Evolutionary conservation across 2,888 invertebrate species (phyloP).

Genomic region (Prosopocoilus inquinatus): DNA sequence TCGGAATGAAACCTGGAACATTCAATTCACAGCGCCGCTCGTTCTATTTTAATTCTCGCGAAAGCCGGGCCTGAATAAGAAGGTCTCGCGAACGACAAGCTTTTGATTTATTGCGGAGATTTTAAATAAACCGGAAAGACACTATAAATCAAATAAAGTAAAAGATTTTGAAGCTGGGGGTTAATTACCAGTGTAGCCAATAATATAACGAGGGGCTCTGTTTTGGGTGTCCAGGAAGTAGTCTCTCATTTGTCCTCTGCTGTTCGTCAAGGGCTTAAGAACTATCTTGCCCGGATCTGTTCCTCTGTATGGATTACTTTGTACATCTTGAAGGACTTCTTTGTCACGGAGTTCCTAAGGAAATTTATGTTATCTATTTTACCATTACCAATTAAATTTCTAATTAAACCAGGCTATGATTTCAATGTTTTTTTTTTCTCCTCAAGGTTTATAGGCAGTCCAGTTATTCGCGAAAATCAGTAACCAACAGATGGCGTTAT

Average conservation of each 20-base stretch:
- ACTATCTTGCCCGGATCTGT: slow-evolving; percentile 51
- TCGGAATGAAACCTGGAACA: slow-evolving; percentile 59
- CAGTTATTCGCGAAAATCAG: too few relatives aligned
- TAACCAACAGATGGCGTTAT: too few relatives aligned
- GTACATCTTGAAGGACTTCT: slow-evolving; percentile 51
- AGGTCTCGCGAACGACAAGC: not conserved
- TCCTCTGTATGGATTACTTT: slow-evolving; percentile 57
- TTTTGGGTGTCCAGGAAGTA: slow-evolving; percentile 51
- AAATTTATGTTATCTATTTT: not conserved
- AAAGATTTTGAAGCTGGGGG: not conserved
- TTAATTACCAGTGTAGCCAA: slow-evolving; percentile 64
- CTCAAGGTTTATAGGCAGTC: too few relatives aligned
- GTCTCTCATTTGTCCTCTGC: slow-evolving; percentile 47
- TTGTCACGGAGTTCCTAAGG: slow-evolving; percentile 50
- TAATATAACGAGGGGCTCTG: slow-evolving; percentile 58
- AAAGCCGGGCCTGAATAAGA: too few relatives aligned
- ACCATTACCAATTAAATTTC: too few relatives aligned
- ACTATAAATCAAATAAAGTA: not conserved
- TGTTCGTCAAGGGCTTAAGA: slow-evolving; percentile 38
- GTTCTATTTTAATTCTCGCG: too few relatives aligned
- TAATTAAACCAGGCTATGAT: too few relatives aligned
- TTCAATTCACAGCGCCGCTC: too few relatives aligned
- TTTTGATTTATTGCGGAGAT: not conserved
- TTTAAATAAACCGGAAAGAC: not conserved
- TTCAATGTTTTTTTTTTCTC: too few relatives aligned